phyloP scores from a whole-genome alignment of 2,797 vertebrate species.

The Danio jaintianensis region DNA sequence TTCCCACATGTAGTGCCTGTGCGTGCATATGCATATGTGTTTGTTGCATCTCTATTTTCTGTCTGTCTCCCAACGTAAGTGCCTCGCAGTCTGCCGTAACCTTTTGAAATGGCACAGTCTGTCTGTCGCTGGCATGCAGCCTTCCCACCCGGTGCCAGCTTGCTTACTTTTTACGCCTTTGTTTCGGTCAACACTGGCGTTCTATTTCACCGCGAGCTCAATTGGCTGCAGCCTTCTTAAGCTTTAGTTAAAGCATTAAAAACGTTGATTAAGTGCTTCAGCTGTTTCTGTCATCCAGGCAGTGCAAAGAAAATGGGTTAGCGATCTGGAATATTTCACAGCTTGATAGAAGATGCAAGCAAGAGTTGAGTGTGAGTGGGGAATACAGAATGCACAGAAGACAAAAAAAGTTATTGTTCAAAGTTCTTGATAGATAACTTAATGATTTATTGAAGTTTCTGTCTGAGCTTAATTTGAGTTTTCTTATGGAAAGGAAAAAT shows the following conservation, averaged over 20 bases:
- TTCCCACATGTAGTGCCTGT: slow-evolving; percentile 43
- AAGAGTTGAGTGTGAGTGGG: background rate
- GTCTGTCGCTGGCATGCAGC: slow-evolving; percentile 68
- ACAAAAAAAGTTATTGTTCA: slow-evolving; percentile 1
- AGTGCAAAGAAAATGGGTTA: slow-evolving; percentile 5
- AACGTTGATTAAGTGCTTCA: slow-evolving; percentile 38
- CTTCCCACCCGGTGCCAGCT: background rate
- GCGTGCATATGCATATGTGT: slow-evolving; percentile 18
- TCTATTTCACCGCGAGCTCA: slow-evolving; percentile 27
- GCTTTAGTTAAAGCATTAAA: slow-evolving; percentile 38
- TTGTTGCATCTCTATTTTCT: slow-evolving; percentile 44
- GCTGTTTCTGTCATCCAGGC: slow-evolving; percentile 32
- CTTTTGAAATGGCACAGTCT: slow-evolving; percentile 77
- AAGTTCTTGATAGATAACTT: background rate
- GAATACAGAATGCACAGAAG: background rate
- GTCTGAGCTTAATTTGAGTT: background rate
- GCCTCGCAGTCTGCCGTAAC: slow-evolving; percentile 69
- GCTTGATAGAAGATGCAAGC: slow-evolving; percentile 11
- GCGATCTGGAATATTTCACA: background rate
- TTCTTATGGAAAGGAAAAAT: slow-evolving; percentile 5
- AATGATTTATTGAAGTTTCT: slow-evolving; percentile 11
- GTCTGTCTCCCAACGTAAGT: slow-evolving; percentile 47
- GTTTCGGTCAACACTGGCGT: slow-evolving; percentile 33
- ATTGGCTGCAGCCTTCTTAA: slow-evolving; percentile 25
- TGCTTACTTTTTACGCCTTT: slow-evolving; percentile 29